Evolutionary conservation across 2,797 vertebrate species (phyloP), one percentile per base, ranked within the genome.

Genomic region (Pseudochaenichthys georgianus): DNA sequence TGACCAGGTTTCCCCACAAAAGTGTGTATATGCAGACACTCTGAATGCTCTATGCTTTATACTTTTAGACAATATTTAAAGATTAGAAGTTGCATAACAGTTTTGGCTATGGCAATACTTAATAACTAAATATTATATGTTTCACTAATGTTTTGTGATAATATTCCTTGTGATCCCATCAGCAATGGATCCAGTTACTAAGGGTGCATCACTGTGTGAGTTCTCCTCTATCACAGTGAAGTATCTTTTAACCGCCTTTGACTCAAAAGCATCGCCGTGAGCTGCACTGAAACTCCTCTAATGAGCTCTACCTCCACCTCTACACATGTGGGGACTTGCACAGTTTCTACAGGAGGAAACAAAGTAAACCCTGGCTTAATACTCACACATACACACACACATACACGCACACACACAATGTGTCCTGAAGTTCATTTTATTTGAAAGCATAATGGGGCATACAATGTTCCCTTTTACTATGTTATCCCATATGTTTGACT

Each of bases 281-380:
- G 81, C 59, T 17, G 61, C 0, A 82, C 64, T 72, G 77, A 85
- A 89, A 84, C 78, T 75, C 48, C 2, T 64, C 63, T 75, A 3
- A 43, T 76, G 51, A 81, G 61, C n/a, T 15, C n/a, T 15, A 13
- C 46, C 62, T 73, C n/a, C 64, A 60, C n/a, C 31, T 57, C 23
- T 2, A 2, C 48, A 72, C 88, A 84, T 60, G 88, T 78, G 67
- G 58, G 76, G 64, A 47, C 88, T 75, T 90, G 91, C 38, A 69
- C 42, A 76, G 81, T 83, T 87, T 84, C 66, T 75, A 8, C 72
- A 41, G 34, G 0, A 69, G 60, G 28, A 78, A 65, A 71, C 69
- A 58, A 28, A 77, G 52, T 55, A 48, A 70, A 70, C 11, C 3
- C 6, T 34, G 51, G 23, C 8, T 69, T 50, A 34, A 75, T 47